Conservation (phyloP, 2,113 vertebrate species). For the Hypomesus transpacificus region DNA sequence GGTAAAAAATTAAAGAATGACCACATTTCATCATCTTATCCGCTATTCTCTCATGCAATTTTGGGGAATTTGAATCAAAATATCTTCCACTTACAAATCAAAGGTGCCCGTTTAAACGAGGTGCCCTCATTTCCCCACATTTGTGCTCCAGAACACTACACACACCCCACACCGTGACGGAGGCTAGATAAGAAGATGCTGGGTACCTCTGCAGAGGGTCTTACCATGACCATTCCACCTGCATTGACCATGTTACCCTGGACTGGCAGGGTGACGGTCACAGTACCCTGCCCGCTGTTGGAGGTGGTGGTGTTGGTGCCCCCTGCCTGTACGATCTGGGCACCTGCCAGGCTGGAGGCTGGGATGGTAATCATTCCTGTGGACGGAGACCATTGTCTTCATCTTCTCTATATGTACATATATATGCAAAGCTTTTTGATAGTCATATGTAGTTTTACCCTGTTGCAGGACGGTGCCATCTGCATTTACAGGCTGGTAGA, state of each 20-base stretch:
- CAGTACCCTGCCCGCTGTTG: slow-evolving; percentile 94
- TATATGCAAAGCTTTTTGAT: not conserved
- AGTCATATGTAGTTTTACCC: slow-evolving; percentile 67
- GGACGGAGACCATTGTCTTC: slow-evolving; percentile 48
- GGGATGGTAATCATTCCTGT: slow-evolving; percentile 99
- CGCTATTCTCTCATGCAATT: too few species aligned
- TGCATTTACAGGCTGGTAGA: slow-evolving; percentile 97
- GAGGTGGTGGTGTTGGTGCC: slow-evolving; percentile 93
- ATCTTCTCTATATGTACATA: not conserved
- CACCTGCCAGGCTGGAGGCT: slow-evolving; percentile 92
- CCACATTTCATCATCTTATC: too few species aligned
- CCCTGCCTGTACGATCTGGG: slow-evolving; percentile 92
- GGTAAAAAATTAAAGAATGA: too few species aligned
- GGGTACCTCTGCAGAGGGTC: slow-evolving; percentile 67
- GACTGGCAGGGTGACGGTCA: slow-evolving; percentile 96
- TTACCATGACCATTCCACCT: slow-evolving; percentile 99
- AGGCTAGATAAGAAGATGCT: slow-evolving; percentile 42
- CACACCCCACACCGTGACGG: slow-evolving; percentile 18
- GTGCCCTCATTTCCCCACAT: not conserved
- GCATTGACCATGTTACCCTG: slow-evolving; percentile 96
- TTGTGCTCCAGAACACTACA: slow-evolving; percentile 30
- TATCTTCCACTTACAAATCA: too few species aligned
- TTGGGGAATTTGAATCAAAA: too few species aligned
- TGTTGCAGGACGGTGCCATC: slow-evolving; percentile 97
- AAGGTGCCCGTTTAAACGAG: too few species aligned